Conservation (phyloP, 2,888 invertebrate genomes). For the Pristionchus japonicus region DNA sequence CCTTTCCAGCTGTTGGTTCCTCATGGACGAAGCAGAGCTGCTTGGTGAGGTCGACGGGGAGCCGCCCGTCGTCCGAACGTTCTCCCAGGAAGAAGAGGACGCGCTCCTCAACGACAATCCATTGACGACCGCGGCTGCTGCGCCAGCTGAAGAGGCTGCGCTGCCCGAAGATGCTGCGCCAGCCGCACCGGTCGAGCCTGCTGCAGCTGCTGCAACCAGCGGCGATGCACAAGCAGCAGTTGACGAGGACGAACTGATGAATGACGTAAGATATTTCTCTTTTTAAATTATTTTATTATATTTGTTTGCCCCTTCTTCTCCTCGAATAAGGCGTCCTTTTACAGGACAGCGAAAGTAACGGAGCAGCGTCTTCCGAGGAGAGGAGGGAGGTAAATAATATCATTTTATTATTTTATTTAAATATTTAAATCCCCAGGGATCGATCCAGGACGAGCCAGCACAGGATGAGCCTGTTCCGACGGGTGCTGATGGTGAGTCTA, state of each 20-base stretch:
- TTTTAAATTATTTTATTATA: neutral
- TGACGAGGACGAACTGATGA: neutral
- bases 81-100: slow-evolving; percentile 17
- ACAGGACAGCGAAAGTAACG: neutral
- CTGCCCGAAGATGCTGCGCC: neutral
- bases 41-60: neutral
- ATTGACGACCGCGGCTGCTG: neutral
- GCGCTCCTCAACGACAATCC: neutral
- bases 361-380: neutral
- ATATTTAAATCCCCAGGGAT: neutral
- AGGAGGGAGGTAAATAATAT: neutral
- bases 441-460: neutral
- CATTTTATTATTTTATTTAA: neutral
- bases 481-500: neutral
- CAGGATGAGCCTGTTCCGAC: neutral
- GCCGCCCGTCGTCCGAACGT: neutral
- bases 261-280: neutral
- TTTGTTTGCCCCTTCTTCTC: neutral
- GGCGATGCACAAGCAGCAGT: neutral
- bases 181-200: neutral
- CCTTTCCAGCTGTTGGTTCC: neutral
- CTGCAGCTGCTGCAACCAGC: neutral
- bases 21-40: neutral
- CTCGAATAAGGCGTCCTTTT: neutral
- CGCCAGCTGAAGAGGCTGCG: too few relatives aligned